Evolutionary conservation across 2,113 vertebrate species (phyloP).

Genomic region (Silurus glanis): DNA sequence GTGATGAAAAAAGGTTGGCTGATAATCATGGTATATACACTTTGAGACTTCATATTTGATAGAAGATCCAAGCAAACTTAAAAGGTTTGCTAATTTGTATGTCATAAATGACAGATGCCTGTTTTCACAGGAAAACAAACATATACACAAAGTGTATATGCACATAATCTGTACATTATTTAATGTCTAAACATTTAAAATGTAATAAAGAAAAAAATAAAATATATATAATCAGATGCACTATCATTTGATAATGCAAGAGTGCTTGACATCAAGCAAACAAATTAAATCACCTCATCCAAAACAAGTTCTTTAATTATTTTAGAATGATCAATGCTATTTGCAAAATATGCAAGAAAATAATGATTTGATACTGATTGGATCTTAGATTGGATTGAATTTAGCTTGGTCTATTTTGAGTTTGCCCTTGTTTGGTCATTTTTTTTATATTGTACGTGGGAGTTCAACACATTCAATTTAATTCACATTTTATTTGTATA

Average conservation of each 20-base stretch:
- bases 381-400: too few species aligned
- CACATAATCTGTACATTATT: background rate
- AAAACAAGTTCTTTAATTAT: background rate
- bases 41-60: background rate
- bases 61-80: slow-evolving; percentile 10
- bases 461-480: background rate
- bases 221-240: background rate
- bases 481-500: too few species aligned
- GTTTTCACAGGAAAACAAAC: background rate
- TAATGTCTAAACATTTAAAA: background rate
- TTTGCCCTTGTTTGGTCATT: background rate
- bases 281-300: background rate
- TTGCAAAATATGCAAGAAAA: background rate
- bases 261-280: background rate
- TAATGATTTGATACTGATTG: background rate
- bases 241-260: background rate
- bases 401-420: background rate
- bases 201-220: background rate
- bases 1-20: slow-evolving; percentile 46
- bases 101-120: background rate
- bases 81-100: background rate
- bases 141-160: background rate
- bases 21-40: slow-evolving; percentile 43
- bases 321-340: background rate
- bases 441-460: background rate